Base-by-base conservation (phyloP, 2,888 invertebrate species). In the Frankliniella intonsa region DNA sequence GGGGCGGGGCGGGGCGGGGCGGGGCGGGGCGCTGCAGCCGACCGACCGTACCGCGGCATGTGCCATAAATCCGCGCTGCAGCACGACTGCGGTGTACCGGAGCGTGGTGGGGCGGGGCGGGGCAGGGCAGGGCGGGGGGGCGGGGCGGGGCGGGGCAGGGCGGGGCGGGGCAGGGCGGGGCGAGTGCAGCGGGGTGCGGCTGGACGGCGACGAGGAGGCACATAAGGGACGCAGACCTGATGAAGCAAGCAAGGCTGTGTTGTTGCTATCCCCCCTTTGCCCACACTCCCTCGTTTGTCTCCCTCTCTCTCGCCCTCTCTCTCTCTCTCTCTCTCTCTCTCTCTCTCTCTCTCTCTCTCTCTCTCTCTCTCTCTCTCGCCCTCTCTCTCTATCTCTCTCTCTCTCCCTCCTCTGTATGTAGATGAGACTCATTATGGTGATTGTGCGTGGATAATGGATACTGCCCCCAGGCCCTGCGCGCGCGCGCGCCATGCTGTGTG, bases 401-500 rank as follows among this genome's bases (percentile, higher is more conserved):
- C 19, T 55, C 55, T 19, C 55, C 14, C 55, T 55, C 38, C 55
- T 55, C 10, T 55, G 17, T 76, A 76, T 76, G 69, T 25, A 76
- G 69, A 76, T 76, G 69, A 76, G 69, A 25, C 69, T 76, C 69
- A 76, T 76, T 76, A 76, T 22, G 25, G 69, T 76, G 69, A 76
- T 76, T 76, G 69, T 76, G 69, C 69, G 69, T 22, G 69, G 69
- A 25, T 76, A 76, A 76, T 76, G 69, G 69, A 8, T 22, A 14
- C 62, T 7, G 62, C n/a, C 19, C 62, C 38, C 38, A 38, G 38
- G 38, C 38, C 38, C 38, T 38, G 38, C 38, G 38, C 38, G 38
- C 38, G 38, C 38, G 38, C 38, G 38, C 38, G 38, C 38, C 38
- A 38, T 38, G 38, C 38, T 38, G 38, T 38, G 38, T 38, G 38